Evolutionary conservation across 1,140 invertebrate species (phyloP).

Genomic region (Drosophila erecta): DNA sequence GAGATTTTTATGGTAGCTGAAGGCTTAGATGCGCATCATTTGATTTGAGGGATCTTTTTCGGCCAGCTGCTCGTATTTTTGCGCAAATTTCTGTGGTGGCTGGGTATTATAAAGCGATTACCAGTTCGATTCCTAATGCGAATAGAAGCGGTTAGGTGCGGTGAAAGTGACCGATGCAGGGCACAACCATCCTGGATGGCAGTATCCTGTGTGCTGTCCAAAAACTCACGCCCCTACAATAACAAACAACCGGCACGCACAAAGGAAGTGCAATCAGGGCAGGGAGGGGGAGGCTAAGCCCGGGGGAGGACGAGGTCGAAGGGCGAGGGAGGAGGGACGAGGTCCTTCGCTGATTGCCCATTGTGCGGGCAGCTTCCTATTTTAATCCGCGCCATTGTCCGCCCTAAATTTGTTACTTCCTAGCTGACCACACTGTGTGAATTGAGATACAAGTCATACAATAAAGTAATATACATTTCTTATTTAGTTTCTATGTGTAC

Average conservation of each 20-base stretch:
- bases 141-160: conserved; percentile 31
- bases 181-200: conserved; percentile 25
- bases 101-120: conserved; percentile 70
- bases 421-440: conserved; percentile 11
- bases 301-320: conserved; percentile 21
- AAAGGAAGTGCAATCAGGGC: conserved; percentile 66
- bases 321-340: conserved; percentile 23
- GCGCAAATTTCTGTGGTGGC: conserved; percentile 56
- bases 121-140: conserved; percentile 47
- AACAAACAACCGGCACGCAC: conserved; percentile 35
- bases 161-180: conserved; percentile 42
- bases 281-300: conserved; percentile 6
- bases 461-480: background rate
- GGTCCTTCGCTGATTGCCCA: conserved; percentile 59
- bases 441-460: background rate
- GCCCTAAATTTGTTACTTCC: conserved; percentile 66
- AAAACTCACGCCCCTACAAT: conserved; percentile 51
- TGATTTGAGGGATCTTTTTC: conserved; percentile 14
- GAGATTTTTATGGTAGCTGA: conserved; percentile 47
- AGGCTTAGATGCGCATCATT: conserved; percentile 64
- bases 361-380: conserved; percentile 65
- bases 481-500: too few species aligned
- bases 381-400: conserved; percentile 69
- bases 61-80: conserved; percentile 56
- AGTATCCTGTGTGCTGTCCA: conserved; percentile 57